Evolutionary conservation across 2,888 invertebrate species (phyloP).

Genomic region (Cephus spinipes): DNA sequence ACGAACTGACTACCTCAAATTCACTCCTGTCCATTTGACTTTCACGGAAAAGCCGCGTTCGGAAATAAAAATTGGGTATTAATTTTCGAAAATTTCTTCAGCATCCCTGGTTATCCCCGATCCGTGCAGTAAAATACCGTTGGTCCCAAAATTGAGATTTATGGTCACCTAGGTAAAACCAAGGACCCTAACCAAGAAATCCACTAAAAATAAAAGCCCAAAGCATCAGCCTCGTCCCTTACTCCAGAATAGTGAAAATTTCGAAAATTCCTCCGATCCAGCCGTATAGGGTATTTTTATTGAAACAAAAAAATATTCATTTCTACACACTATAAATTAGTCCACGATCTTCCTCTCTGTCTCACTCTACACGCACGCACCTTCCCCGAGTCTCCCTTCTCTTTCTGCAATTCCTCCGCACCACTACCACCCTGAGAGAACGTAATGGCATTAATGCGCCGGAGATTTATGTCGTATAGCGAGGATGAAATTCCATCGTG

Average conservation of each 20-base stretch:
- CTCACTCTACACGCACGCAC: background rate
- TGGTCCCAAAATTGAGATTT: background rate
- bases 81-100: background rate
- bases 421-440: background rate
- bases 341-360: background rate
- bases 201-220: background rate
- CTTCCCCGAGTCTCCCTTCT: background rate
- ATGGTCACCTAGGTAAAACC: background rate
- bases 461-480: conserved; percentile 59
- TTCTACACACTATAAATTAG: background rate
- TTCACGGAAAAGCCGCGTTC: too few species aligned
- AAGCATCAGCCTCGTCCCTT: background rate
- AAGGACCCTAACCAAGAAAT: background rate
- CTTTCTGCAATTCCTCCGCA: background rate
- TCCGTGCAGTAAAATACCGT: background rate
- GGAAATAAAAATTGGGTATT: too few species aligned
- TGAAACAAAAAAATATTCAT: too few species aligned
- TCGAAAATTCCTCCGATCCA: background rate
- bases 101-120: background rate
- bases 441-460: conserved; percentile 56
- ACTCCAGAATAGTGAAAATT: background rate
- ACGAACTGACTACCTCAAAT: too few species aligned
- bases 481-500: conserved; percentile 61
- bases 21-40: too few species aligned
- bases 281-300: background rate